Base-by-base conservation (phyloP, 2,888 invertebrate genomes). In the Eurytoma adleriae region DNA sequence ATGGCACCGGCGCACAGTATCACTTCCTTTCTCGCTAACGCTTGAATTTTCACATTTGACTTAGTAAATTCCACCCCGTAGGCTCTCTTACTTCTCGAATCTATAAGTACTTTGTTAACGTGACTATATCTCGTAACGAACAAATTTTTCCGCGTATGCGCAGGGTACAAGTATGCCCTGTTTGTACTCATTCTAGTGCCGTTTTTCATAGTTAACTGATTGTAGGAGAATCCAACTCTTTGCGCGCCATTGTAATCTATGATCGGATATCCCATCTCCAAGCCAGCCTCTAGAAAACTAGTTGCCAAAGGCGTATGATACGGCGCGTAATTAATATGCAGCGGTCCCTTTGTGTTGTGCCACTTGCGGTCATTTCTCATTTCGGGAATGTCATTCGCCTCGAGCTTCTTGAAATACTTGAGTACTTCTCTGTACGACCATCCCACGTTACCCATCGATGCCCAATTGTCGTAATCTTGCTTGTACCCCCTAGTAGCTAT, bases 401-500 rank as follows among this genome's bases (percentile, higher is more conserved):
- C 96, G 40, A 95, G 91, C 90, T 96, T 96, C 87, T 94, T 95
- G 88, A 96, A 96, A 87, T 96, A 96, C 0, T 94, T 94, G 18
- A 95, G 87, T 0, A 96, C 94, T 24, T 95, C 93, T 40, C 93
- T 91, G 92, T 93, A 96, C 69, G 94, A 93, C 96, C 96, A 96
- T 0, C 95, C 95, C 0, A 92, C 89, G 87, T 95, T 95, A 0
- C 95, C 96, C 86, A 94, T 88, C 0, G 91, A 91, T 16, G 93
- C 93, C 97, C 97, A 97, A 4, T 92, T 91, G 86, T 97, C 95
- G 88, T 95, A 97, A 87, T 97, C 96, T 3, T 92, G 90, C 0
- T 92, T 92, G 85, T 94, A 93, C 14, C 95, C 96, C 82, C 96
- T 91, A 0, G 95, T 95, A 86, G 95, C 96, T 85, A 95, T 94